Base-by-base conservation (phyloP, 2,797 vertebrate genomes). In the Chrosomus eos region DNA sequence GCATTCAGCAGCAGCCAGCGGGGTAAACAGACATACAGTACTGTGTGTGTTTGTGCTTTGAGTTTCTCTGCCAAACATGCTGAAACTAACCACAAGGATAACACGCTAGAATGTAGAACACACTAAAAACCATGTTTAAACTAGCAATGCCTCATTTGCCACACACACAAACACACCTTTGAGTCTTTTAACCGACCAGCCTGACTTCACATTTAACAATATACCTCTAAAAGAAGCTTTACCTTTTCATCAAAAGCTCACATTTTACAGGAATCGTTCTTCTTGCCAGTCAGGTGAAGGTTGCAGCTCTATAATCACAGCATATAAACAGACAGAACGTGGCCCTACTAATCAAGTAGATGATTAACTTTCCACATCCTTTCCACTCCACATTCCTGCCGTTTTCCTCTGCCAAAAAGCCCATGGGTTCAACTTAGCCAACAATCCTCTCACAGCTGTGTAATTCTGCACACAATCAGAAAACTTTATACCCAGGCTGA, bases 341-440 rank as follows among this genome's bases (percentile, higher is more conserved):
- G 66, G 62, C 45, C 62, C 40, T 68, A 28, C 60, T 76, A 83
- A 77, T 83, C 82, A 58, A 83, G 73, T 26, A 45, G 48, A 70
- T 77, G 73, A 68, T 77, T 77, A 70, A 83, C 73, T 77, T 83
- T 83, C 82, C 62, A 76, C 77, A 88, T 51, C 87, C 14, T 85
- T 89, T 92, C 89, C 88, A 83, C 89, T 83, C 68, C 86, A 84
- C 86, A 87, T 86, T 83, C 80, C 86, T 75, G 62, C 80, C 4
- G 7, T 23, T 10, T 77, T 73, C 40, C n/a, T 36, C 51, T 85
- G 81, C 71, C 81, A 83, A 36, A 48, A 77, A 31, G 73, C 64
- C 64, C 82, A 48, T 8, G 64, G 73, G 45, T 68, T 77, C 64
- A 62, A 77, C 43, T 8, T 3, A 38, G 23, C 43, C 23, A 82